Percentiles rank a stretch among this genome's conserved stretches.
Evolutionary conservation across 2,888 invertebrate species (phyloP).

Genomic region (Tipula unca): DNA sequence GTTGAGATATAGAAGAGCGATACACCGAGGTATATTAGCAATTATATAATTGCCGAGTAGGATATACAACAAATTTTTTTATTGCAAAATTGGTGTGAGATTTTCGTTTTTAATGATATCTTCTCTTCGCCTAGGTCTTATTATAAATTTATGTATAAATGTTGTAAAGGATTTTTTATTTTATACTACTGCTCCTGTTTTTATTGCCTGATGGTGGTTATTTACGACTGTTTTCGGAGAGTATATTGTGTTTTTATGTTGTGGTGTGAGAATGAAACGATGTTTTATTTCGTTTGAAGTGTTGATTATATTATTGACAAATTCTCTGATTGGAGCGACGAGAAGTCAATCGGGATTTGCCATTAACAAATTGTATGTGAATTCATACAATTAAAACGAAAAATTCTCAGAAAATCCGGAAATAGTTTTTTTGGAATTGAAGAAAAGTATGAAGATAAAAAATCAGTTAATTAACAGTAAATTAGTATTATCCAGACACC

Average conservation of each 20-base stretch:
- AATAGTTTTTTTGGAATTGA: no score
- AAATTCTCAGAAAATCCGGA: no score
- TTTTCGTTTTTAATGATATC: background rate
- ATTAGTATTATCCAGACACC: no score
- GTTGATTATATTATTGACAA: background rate
- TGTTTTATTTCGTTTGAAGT: background rate
- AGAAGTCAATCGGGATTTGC: background rate
- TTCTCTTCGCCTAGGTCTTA: conserved; percentile 8
- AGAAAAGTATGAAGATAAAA: no score
- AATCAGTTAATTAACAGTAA: no score
- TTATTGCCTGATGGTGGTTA: background rate
- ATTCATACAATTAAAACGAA: background rate
- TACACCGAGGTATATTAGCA: conserved; percentile 8
- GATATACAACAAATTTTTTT: conserved; percentile 1
- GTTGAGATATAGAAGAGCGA: background rate
- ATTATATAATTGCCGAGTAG: background rate
- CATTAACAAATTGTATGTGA: background rate
- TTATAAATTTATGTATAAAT: conserved; percentile 8
- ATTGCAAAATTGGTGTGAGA: background rate
- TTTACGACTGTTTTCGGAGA: background rate
- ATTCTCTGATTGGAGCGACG: background rate
- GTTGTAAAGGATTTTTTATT: conserved; percentile 1
- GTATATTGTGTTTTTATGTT: background rate
- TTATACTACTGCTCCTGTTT: background rate
- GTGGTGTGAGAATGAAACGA: background rate